phyloP scores from a whole-genome alignment of 64 coral and sea anemone species.

The Platygyra sinensis region DNA sequence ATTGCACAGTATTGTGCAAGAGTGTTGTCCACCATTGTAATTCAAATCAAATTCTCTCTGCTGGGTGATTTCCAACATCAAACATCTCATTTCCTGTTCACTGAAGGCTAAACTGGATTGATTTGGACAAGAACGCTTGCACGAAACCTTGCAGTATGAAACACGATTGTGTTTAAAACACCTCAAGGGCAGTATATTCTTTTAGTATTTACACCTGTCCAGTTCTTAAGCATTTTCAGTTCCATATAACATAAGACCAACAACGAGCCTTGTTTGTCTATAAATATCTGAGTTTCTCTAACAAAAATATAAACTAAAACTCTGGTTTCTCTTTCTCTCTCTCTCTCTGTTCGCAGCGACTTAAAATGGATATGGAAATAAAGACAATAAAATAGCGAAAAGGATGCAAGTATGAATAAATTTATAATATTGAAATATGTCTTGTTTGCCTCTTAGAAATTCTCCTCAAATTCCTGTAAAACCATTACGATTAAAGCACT shows the following conservation, averaged over 20 bases:
- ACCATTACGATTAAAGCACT: constrained; percentile 14
- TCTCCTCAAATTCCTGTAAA: constrained; percentile 16
- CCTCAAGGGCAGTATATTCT: neutral
- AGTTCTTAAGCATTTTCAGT: constrained; percentile 30
- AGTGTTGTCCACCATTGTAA: neutral
- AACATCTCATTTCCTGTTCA: neutral
- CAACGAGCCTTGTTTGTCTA: constrained; percentile 47
- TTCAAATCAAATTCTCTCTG: constrained; percentile 10
- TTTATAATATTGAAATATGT: constrained; percentile 48
- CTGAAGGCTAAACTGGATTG: neutral
- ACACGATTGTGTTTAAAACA: constrained; percentile 25
- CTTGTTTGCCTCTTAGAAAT: constrained; percentile 20
- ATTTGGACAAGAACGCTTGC: neutral
- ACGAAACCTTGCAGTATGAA: constrained; percentile 1
- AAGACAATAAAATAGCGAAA: constrained; percentile 55
- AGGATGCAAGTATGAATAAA: constrained; percentile 50
- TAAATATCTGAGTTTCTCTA: constrained; percentile 62
- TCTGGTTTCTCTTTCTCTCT: constrained; percentile 23
- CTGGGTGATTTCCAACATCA: neutral
- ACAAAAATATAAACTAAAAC: constrained; percentile 63
- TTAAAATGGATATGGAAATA: constrained; percentile 40
- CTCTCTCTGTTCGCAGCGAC: constrained; percentile 12
- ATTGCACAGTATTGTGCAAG: constrained; percentile 2
- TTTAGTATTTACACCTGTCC: constrained; percentile 39
- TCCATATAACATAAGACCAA: constrained; percentile 24